These are phyloP conservation scores for Tadarida brasiliensis DNA, from an alignment of 2,797 vertebrate genomes.

Conservation along the genomic window DNA sequence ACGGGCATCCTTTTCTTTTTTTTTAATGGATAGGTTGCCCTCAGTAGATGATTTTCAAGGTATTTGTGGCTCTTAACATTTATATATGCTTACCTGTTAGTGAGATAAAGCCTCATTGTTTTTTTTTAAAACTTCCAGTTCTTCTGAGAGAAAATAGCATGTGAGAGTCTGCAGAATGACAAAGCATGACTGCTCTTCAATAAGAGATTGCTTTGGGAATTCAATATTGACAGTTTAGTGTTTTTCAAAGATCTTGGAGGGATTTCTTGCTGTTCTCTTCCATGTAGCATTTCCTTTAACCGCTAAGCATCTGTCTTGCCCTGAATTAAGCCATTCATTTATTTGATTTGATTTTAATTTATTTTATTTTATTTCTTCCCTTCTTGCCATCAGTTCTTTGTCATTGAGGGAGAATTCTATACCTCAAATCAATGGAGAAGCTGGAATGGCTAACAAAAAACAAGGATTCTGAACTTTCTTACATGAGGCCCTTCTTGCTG, in stretches of 20 bases:
- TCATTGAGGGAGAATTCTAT: not conserved
- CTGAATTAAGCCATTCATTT: not conserved
- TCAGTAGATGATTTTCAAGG: not conserved
- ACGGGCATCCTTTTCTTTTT: too few species aligned
- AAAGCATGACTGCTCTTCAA: not conserved
- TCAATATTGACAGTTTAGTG: not conserved
- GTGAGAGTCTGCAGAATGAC: not conserved
- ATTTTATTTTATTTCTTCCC: not conserved
- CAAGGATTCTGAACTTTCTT: not conserved
- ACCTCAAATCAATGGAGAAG: not conserved
- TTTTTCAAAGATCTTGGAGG: not conserved
- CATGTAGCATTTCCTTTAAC: not conserved
- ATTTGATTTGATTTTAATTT: not conserved
- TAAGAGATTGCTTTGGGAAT: not conserved
- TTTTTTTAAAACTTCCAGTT: slow-evolving; percentile 15
- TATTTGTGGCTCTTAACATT: slow-evolving; percentile 17
- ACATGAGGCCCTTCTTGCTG: not conserved
- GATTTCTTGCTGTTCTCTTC: slow-evolving; percentile 1
- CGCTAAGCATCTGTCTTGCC: not conserved
- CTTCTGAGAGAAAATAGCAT: not conserved
- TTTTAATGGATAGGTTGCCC: not conserved
- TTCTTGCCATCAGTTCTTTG: not conserved
- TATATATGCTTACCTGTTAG: not conserved
- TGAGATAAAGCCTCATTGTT: slow-evolving; percentile 9
- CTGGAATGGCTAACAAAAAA: not conserved